phyloP scores from a whole-genome alignment of 1,140 invertebrate species.

The Papilio helenus region DNA sequence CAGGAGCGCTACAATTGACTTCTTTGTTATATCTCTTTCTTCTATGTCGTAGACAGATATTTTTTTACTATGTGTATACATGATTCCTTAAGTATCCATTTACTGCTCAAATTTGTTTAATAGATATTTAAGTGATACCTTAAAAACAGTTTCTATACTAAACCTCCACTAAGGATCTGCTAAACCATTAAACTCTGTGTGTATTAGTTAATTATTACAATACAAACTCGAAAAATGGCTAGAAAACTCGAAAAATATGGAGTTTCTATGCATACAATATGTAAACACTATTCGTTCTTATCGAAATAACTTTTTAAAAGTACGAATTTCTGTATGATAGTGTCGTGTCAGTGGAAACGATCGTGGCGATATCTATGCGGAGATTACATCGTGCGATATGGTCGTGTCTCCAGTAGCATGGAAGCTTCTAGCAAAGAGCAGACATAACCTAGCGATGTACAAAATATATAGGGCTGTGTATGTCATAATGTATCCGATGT shows the following conservation, averaged over 20 bases:
- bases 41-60: no score
- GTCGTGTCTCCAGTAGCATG: background rate
- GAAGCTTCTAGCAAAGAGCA: background rate
- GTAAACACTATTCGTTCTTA: background rate
- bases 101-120: no score
- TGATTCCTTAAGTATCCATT: no score
- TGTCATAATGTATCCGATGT: no score
- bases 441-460: background rate
- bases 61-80: no score
- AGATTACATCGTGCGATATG: conserved; percentile 8
- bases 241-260: background rate
- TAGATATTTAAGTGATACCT: no score
- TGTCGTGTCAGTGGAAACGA: background rate
- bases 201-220: background rate
- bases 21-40: no score
- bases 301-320: conserved; percentile 7
- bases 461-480: background rate
- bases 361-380: conserved; percentile 2
- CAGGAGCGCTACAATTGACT: no score
- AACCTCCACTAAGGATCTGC: no score
- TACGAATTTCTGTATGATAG: conserved; percentile 7
- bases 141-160: no score
- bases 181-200: no score
- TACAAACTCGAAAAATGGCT: background rate
- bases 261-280: background rate